Base-by-base conservation (phyloP, 2,797 vertebrate genomes). In the Jordanella pulchra region DNA sequence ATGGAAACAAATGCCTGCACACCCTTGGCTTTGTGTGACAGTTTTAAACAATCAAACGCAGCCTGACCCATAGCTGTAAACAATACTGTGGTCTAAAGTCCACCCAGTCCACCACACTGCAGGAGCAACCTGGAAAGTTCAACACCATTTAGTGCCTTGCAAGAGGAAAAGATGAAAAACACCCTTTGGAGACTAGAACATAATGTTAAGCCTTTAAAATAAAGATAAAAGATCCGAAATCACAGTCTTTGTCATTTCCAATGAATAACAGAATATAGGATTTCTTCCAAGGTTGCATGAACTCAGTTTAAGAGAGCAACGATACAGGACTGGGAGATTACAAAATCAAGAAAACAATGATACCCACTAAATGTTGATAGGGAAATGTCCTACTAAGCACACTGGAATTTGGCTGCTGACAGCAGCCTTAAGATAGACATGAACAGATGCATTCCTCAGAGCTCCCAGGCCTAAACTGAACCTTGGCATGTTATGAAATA, bases 61-160 rank as follows among this genome's bases (percentile, higher is more conserved):
- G 85, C 76, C 76, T 86, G 81, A 89, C 77, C 88, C 69, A 80
- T 78, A 67, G 86, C 67, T 85, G 86, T 84, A 90, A 90, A 93
- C 86, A 92, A 88, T 79, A 60, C 67, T 82, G 82, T 73, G 76
- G 88, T 91, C 90, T 89, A 73, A 93, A 91, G 90, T 92, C 90
- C 88, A 79, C 61, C 73, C 67, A 60, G 63, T 81, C 73, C 27
- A 56, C 68, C 51, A 65, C 56, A 56, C 73, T 54, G 12, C 53
- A 42, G 72, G 56, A 65, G 32, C 80, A 72, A 1, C 1, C 74
- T 58, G 65, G 60, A 80, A 80, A 86, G 74, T 63, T 66, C 61
- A 69, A 80, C 42, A 71, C 25, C 13, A 6, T 58, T 30, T 45
- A 65, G 47, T 27, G 50, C 39, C 25, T 32, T 35, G 63, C 21